Evolutionary conservation across 2,113 vertebrate genomes (phyloP).

Genomic region (Lepus europaeus): DNA sequence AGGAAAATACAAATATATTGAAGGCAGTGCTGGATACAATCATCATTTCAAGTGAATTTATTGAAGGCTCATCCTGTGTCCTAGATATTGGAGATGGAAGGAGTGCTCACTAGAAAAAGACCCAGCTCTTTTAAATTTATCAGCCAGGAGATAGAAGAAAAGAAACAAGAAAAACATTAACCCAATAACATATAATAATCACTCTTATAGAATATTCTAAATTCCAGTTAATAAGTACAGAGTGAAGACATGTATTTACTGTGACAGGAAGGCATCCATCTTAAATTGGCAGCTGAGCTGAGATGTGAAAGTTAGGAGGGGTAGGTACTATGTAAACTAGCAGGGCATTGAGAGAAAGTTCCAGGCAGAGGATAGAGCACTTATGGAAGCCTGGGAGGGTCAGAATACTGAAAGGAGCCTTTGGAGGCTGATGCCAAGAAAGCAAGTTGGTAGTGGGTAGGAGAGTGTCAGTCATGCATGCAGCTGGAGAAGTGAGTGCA

Average conservation of each 20-base stretch:
- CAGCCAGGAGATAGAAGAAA: not conserved
- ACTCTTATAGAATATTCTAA: not conserved
- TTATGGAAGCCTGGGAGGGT: not conserved
- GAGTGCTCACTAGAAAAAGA: not conserved
- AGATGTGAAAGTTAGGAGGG: not conserved
- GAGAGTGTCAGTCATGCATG: accelerated
- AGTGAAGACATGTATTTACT: not conserved
- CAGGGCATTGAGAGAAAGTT: not conserved
- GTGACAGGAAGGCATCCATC: not conserved
- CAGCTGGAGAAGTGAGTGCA: not conserved
- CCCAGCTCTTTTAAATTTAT: accelerated
- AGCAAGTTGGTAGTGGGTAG: not conserved
- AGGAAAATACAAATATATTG: not conserved
- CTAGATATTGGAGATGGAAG: not conserved
- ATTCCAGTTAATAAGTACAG: not conserved
- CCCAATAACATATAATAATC: not conserved
- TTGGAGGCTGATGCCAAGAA: not conserved
- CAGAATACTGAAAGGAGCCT: not conserved
- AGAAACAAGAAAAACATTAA: not conserved
- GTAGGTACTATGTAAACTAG: not conserved
- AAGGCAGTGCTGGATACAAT: not conserved
- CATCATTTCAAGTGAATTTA: not conserved
- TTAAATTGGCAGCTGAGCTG: not conserved
- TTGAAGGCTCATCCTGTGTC: accelerated
- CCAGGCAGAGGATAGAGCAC: not conserved